Evolutionary conservation across 2,888 invertebrate species (phyloP), one percentile per base, ranked within the genome.

Genomic region (Diaprepes abbreviatus): DNA sequence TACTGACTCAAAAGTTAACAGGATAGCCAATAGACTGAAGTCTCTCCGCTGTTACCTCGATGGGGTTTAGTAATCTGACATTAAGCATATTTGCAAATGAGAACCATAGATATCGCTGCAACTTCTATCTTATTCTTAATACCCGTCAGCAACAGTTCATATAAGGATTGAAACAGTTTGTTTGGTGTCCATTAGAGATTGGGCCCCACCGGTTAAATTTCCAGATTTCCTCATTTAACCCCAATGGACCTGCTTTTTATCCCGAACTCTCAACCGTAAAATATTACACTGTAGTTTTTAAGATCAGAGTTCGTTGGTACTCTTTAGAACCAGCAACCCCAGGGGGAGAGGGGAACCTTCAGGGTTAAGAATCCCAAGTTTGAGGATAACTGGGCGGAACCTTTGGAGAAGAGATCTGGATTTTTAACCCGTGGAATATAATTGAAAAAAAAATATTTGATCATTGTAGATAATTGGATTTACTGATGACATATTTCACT

Each of bases 151-250:
- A 24, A 24, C 5, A 24, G 5, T 24, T 19, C 7, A 54, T 35
- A 36, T 54, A 35, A 1, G 3, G 1, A 10, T 21, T 7, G 21
- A 1, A 21, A 7, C 2, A 21, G 0, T 19, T 0, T 2, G 9
- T 7, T 40, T 4, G 40, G 16, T 19, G 60, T 60, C 60, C 60
- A 60, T 60, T 60, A 60, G 60, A 16, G 10, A 60, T 60, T 60
- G 60, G 60, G 43, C 59, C 59, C 59, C 45, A 59, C 14, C 10
- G 59, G 59, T 24, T 59, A 45, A 36, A 1, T 17, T 45, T 17
- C 16, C 31, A 33, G 17, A 43, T 14, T 12, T 4, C 48, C 10
- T 14, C 14, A 12, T 40, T 38, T 24, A 24, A 57, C 2, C 38
- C 57, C 57, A 10, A 14, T 57, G 57, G 57, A 28, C 9, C 45